Conservation (phyloP, 2,113 vertebrate genomes). For the Tor tambroides region DNA sequence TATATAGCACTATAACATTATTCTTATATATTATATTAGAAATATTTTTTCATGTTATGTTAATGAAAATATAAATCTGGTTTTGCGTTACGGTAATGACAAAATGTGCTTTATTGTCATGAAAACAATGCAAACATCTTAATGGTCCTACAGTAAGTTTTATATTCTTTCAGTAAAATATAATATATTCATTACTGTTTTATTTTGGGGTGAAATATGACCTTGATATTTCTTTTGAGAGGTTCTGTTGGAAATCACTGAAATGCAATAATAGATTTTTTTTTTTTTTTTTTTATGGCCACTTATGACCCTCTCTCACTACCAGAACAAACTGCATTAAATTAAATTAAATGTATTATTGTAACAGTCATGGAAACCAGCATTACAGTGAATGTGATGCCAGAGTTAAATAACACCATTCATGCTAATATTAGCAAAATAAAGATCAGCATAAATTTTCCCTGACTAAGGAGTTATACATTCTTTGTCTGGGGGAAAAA, state of each 20-base stretch:
- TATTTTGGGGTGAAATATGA: neutral
- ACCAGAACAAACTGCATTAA: neutral
- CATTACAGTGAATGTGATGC: neutral
- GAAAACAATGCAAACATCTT: neutral
- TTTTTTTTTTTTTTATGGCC: neutral
- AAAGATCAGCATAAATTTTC: neutral
- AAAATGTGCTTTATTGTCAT: neutral
- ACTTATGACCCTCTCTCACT: neutral
- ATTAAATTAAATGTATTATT: neutral
- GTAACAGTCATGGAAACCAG: neutral
- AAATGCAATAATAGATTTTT: neutral
- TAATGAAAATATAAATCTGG: neutral
- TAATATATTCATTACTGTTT: neutral
- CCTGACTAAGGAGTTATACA: neutral
- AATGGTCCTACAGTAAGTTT: neutral
- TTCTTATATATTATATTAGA: too few species aligned
- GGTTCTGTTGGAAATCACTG: neutral
- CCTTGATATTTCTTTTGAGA: neutral
- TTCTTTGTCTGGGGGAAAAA: neutral
- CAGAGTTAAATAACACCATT: neutral
- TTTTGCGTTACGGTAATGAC: neutral
- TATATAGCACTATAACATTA: too few species aligned
- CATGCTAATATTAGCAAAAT: neutral
- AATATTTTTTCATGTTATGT: neutral
- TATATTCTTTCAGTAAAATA: neutral